phyloP scores from a whole-genome alignment of 2,888 invertebrate genomes.

The Phengaris alcon region DNA sequence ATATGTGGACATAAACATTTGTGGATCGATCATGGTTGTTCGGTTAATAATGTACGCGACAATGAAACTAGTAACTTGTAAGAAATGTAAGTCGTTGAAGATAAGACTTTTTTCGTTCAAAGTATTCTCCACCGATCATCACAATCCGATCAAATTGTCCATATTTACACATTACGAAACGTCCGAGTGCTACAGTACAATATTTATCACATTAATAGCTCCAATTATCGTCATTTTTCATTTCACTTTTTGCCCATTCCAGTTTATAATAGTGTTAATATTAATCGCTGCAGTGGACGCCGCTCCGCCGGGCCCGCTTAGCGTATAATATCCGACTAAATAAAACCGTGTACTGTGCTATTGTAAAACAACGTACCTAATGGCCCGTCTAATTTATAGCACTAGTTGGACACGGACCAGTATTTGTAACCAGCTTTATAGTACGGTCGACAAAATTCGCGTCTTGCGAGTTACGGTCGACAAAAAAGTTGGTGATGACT shows the following conservation, averaged over 20 bases:
- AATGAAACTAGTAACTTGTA: background rate
- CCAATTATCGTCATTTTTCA: conserved; percentile 11
- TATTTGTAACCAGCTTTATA: conserved; percentile 28
- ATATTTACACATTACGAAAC: conserved; percentile 7
- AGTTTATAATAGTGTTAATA: conserved; percentile 17
- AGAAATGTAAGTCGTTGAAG: background rate
- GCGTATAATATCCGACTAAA: conserved; percentile 33
- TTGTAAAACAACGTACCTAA: conserved; percentile 36
- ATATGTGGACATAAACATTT: background rate
- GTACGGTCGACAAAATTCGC: conserved; percentile 36
- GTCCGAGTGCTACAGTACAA: conserved; percentile 2
- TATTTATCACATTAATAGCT: conserved; percentile 12
- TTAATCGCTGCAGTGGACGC: conserved; percentile 19
- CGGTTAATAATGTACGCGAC: too few species aligned
- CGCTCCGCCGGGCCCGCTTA: conserved; percentile 27
- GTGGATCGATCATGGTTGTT: too few species aligned
- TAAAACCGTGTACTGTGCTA: conserved; percentile 29
- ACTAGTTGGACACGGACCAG: conserved; percentile 26
- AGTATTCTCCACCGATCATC: background rate
- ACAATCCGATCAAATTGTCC: background rate
- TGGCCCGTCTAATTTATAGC: conserved; percentile 37
- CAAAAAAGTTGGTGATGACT: conserved; percentile 3
- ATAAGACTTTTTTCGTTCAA: background rate
- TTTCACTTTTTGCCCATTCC: conserved; percentile 15
- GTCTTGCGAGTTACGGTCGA: conserved; percentile 33